Evolutionary conservation across 1,140 invertebrate species (phyloP).

Genomic region (Drosophila pseudoananassae): DNA sequence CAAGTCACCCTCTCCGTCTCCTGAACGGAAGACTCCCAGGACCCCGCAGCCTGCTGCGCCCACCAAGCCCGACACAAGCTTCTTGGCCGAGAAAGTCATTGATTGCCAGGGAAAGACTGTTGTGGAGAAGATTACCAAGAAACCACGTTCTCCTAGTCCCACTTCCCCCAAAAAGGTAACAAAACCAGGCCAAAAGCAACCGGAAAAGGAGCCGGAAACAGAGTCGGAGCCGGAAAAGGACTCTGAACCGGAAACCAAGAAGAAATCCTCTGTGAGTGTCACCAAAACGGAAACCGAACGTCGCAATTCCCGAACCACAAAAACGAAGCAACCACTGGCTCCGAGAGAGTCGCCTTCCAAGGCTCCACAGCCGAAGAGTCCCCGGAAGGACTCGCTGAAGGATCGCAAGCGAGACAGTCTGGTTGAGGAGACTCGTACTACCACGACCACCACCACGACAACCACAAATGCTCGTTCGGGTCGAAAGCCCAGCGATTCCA

Average conservation of each 20-base stretch:
- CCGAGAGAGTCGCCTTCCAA: slow-evolving; percentile 29
- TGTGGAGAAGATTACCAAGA: slow-evolving; percentile 13
- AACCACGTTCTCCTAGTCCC: slow-evolving; percentile 17
- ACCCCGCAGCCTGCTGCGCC: slow-evolving; percentile 4
- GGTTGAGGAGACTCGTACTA: slow-evolving; percentile 52
- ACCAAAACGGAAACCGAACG: slow-evolving; percentile 48
- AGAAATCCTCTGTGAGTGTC: slow-evolving; percentile 8
- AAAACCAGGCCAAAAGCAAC: background rate
- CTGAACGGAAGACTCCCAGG: slow-evolving; percentile 33
- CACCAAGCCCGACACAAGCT: slow-evolving; percentile 27
- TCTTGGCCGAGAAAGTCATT: slow-evolving; percentile 61
- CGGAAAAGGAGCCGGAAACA: slow-evolving; percentile 4
- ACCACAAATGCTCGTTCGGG: slow-evolving; percentile 8
- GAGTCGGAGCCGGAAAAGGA: slow-evolving; percentile 41
- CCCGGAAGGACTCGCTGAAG: slow-evolving; percentile 56
- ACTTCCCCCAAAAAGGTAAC: slow-evolving; percentile 5
- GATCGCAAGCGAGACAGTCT: slow-evolving; percentile 52
- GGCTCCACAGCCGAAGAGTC: slow-evolving; percentile 29
- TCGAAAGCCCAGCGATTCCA: slow-evolving; percentile 40
- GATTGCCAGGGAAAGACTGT: slow-evolving; percentile 55
- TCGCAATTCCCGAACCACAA: slow-evolving; percentile 56
- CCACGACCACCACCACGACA: slow-evolving; percentile 39
- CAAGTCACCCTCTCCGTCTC: slow-evolving; percentile 53
- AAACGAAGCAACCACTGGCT: slow-evolving; percentile 15
- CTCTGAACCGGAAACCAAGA: slow-evolving; percentile 31